Percentiles rank a stretch among this genome's conserved stretches.
Evolutionary conservation across 92 coral and sea anemone genomes (phyloP).

Genomic region (Ricordea florida): DNA sequence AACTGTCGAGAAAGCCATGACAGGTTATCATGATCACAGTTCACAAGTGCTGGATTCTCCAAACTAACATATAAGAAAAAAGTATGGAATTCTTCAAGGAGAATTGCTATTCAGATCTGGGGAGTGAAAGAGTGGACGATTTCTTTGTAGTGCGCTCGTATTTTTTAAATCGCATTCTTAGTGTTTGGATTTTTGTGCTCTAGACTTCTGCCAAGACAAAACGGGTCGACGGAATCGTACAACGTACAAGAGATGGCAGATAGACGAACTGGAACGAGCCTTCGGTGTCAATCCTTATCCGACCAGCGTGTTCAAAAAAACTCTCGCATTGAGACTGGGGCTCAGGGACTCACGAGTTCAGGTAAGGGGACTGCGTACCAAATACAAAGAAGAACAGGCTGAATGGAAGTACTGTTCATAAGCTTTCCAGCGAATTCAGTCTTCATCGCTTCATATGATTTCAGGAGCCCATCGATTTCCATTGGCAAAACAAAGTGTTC

Average conservation of each 20-base stretch:
- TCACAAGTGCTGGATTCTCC: no score
- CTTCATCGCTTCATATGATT: neutral
- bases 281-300: slow-evolving; percentile 92
- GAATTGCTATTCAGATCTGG: no score
- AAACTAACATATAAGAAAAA: no score
- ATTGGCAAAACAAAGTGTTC: no score
- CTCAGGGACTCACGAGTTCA: slow-evolving; percentile 97
- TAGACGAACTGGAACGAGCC: slow-evolving; percentile 96
- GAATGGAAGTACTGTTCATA: neutral
- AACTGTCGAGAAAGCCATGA: no score
- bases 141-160: neutral
- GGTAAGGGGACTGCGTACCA: slow-evolving; percentile 45
- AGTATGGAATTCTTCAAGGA: no score
- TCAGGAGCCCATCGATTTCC: no score
- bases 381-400: neutral
- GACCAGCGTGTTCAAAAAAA: slow-evolving; percentile 90
- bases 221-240: slow-evolving; percentile 96
- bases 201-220: slow-evolving; percentile 67
- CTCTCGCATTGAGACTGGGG: slow-evolving; percentile 92
- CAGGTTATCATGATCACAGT: no score
- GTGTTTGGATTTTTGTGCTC: slow-evolving; percentile 1
- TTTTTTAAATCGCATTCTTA: neutral
- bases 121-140: neutral
- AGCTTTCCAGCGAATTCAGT: neutral
- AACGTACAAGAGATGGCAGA: slow-evolving; percentile 96